Evolutionary conservation across 1,140 invertebrate species (phyloP).

Genomic region (Penaeus japonicus): DNA sequence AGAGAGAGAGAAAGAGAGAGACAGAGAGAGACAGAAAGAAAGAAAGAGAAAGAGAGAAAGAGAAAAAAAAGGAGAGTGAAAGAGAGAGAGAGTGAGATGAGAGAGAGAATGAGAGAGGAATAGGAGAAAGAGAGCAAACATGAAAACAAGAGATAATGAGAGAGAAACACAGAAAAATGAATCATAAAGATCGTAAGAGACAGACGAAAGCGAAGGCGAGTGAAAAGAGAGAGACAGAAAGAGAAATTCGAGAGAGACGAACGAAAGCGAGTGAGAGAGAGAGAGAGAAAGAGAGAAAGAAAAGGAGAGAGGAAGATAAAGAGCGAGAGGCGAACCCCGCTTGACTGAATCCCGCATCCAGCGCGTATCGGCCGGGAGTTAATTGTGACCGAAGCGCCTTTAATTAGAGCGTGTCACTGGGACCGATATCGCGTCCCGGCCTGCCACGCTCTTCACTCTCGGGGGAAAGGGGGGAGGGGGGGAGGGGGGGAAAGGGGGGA

Average conservation of each 20-base stretch:
- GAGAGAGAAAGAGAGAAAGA: background rate
- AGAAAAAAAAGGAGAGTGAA: slow-evolving; percentile 17
- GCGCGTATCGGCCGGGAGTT: too few relatives aligned
- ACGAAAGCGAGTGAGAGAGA: background rate
- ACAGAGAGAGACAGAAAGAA: background rate
- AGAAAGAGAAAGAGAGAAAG: slow-evolving; percentile 13
- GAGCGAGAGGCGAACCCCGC: background rate
- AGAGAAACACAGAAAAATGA: background rate
- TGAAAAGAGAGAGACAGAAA: background rate
- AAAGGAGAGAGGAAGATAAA: background rate
- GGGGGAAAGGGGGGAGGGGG: background rate
- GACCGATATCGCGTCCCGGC: too few relatives aligned
- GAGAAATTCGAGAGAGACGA: too few relatives aligned
- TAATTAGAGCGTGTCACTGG: too few relatives aligned
- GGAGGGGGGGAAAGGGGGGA: background rate
- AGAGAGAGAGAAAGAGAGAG: background rate
- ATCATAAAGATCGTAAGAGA: background rate
- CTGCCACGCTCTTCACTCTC: too few relatives aligned
- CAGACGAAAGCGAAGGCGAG: background rate
- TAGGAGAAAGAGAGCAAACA: background rate
- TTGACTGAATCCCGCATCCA: too few relatives aligned
- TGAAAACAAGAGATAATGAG: background rate
- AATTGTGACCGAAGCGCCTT: too few relatives aligned
- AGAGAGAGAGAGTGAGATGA: background rate
- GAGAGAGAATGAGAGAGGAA: background rate